phyloP scores from a whole-genome alignment of 2,113 vertebrate genomes.

The Scytalopus superciliaris region DNA sequence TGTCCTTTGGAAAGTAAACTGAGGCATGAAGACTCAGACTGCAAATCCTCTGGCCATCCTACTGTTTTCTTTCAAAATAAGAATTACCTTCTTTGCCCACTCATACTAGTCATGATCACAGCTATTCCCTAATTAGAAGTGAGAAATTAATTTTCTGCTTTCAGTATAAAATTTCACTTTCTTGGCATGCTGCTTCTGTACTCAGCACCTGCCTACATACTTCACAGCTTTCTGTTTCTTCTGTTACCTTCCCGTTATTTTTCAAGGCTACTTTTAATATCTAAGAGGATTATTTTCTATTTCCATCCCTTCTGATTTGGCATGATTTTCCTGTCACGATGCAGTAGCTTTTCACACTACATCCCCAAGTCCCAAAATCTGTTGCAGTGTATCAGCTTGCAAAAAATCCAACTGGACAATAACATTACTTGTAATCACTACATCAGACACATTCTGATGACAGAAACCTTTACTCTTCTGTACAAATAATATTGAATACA shows the following conservation, averaged over 20 bases:
- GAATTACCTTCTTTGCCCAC: background rate
- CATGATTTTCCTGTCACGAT: background rate
- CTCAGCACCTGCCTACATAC: background rate
- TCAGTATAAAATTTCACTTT: background rate
- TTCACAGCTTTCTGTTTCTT: background rate
- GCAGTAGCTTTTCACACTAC: background rate
- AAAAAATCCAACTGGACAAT: background rate
- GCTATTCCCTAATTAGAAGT: background rate
- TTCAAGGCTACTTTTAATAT: background rate
- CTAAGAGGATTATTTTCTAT: background rate
- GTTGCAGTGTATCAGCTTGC: background rate
- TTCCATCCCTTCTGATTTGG: background rate
- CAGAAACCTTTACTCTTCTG: background rate
- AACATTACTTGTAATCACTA: background rate
- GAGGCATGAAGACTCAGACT: background rate
- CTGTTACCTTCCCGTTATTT: background rate
- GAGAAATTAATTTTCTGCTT: conserved; percentile 13
- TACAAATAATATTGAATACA: background rate
- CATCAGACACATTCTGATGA: background rate
- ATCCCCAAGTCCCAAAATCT: background rate
- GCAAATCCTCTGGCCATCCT: background rate
- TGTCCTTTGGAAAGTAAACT: background rate
- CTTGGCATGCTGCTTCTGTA: background rate
- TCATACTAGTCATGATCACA: background rate
- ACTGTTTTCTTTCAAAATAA: background rate